Evolutionary conservation across 2,113 vertebrate genomes (phyloP).

Genomic region (Steatornis caripensis): DNA sequence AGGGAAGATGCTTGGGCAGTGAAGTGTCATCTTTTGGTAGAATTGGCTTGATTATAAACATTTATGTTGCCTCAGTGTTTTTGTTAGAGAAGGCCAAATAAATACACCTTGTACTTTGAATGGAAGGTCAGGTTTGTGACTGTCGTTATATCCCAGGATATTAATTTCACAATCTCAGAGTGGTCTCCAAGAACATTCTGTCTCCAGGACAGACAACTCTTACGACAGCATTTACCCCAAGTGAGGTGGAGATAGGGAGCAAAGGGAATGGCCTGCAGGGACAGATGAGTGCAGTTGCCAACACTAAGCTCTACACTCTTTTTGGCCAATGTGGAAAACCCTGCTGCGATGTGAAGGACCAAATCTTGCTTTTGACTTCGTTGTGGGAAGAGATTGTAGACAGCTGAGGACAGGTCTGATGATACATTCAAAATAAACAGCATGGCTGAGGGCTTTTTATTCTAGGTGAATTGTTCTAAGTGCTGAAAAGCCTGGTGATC

Average conservation of each 20-base stretch:
- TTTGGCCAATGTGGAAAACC: neutral
- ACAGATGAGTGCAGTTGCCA: slow-evolving; percentile 5
- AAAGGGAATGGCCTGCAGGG: neutral
- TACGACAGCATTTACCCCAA: neutral
- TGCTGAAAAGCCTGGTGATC: slow-evolving; percentile 61
- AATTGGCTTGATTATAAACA: neutral
- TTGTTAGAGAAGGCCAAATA: neutral
- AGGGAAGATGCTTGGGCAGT: neutral
- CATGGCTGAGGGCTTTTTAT: slow-evolving; percentile 24
- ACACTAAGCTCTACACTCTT: neutral
- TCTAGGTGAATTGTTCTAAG: slow-evolving; percentile 58
- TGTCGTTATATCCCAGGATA: neutral
- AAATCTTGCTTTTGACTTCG: slow-evolving; percentile 1
- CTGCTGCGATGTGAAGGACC: neutral
- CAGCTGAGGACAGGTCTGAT: slow-evolving; percentile 62
- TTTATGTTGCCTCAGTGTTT: neutral
- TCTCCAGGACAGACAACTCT: neutral
- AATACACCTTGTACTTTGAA: neutral
- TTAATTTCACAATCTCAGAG: neutral
- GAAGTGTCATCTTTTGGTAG: neutral
- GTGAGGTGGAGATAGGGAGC: neutral
- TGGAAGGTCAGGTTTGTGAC: neutral
- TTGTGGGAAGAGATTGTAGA: slow-evolving; percentile 34
- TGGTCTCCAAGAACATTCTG: slow-evolving; percentile 31
- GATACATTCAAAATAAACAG: slow-evolving; percentile 54